Conservation (phyloP, 2,113 vertebrate species). For the Bambusicola thoracicus region DNA sequence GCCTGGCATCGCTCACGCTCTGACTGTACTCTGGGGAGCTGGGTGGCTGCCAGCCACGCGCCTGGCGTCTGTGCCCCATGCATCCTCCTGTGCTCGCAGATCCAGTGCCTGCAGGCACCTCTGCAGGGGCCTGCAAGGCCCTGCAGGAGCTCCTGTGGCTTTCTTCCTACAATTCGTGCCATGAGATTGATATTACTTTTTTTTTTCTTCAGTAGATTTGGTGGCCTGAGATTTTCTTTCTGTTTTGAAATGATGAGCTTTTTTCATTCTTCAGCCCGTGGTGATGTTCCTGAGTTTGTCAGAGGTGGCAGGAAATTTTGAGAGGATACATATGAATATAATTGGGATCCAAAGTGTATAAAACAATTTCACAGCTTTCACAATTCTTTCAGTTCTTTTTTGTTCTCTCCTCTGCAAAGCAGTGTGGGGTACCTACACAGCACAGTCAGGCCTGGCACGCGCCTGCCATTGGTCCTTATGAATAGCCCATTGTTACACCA, state of each 20-base stretch:
- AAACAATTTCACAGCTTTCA: neutral
- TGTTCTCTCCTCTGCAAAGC: neutral
- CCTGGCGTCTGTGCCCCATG: neutral
- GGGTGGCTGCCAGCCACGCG: conserved; percentile 36
- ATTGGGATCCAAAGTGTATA: neutral
- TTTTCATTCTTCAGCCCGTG: neutral
- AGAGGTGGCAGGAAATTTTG: neutral
- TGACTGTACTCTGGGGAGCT: neutral
- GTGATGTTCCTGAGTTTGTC: neutral
- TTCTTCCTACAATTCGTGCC: neutral
- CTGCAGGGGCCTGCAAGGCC: rapidly evolving
- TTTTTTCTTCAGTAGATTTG: neutral
- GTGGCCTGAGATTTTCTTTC: neutral
- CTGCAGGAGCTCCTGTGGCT: rapidly evolving
- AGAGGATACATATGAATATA: neutral
- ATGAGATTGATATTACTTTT: neutral
- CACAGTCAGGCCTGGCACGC: neutral
- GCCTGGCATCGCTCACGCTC: neutral
- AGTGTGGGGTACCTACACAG: neutral
- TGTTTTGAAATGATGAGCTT: neutral
- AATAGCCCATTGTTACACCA: neutral
- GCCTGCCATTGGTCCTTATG: neutral
- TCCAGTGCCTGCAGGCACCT: rapidly evolving
- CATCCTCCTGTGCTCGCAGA: neutral
- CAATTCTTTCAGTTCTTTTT: neutral